Evolutionary conservation across 2,888 invertebrate species (phyloP), one percentile per base, ranked within the genome.

Genomic region (Psylliodes chrysocephalus): DNA sequence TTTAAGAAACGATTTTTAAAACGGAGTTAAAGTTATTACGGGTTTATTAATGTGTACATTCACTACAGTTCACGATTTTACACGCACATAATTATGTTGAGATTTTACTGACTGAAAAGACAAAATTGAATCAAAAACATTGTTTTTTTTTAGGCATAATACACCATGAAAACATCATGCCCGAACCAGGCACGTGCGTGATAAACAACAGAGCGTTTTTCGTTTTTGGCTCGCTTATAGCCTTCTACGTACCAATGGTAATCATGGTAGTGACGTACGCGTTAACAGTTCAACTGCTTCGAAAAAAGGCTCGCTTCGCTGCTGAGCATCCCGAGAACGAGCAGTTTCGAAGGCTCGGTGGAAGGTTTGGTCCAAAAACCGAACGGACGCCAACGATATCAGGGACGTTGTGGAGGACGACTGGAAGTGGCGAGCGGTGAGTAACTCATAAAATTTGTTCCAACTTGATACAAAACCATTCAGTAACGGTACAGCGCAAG

Each of bases 161-260:
- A 72, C 91, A 94, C 81, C 86, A 87, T 54, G 84, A 84, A 66
- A 93, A 93, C 82, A 92, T 93, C 74, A 93, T 93, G 92, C 93
- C 93, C 4, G 86, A 89, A 54, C 88, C 90, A 44, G 86, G 88
- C 40, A 82, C 87, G 60, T 94, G 94, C 81, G 91, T 91, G 64
- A 94, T 94, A 81, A 93, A 93, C 85, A 93, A 94, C 82, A 85
- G 92, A 2, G 86, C 91, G 25, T 94, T 94, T 83, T 93, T 94
- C 86, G 91, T 95, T 55, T 94, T 95, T 81, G 97, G 96, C 15
- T 96, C 96, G 0, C 84, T 96, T 78, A 91, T 95, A 60, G 94
- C 96, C 30, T 98, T 98, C 84, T 96, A 96, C 85, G 91, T 97
- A 71, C 97, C 97, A 3, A 94, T 97, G 90, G 85, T 95, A 71